Evolutionary conservation across 2,113 vertebrate genomes (phyloP), one percentile per base, ranked within the genome.

Genomic region (Nanorana parkeri): DNA sequence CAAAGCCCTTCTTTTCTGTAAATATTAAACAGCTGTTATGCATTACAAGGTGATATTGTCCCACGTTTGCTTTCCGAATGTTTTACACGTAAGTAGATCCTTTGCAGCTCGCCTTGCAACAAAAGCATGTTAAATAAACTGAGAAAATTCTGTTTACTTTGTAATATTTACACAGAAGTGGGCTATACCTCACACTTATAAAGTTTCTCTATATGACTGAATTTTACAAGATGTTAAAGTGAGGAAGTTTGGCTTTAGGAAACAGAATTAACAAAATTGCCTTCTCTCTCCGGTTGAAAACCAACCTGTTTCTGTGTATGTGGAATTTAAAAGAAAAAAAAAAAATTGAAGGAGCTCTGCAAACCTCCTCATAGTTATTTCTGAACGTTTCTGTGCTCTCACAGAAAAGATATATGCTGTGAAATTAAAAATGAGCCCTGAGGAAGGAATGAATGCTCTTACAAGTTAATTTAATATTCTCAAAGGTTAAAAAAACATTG

Each of bases 101-200:
- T 91, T 91, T 88, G 86, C 91, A 89, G 91, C 90, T 92, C 91
- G 75, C 83, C 86, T 90, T 80, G 87, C 90, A 91, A 93, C 91
- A 94, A 93, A 94, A 92, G 92, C 92, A 94, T 92, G 91, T 93
- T 92, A 93, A 94, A 92, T 93, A 93, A 94, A 93, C 89, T 83
- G 86, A 92, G 89, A 90, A 90, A 91, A 91, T 90, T 92, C 85
- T 89, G 92, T 91, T 92, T 93, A 91, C 89, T 90, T 92, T 93
- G 90, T 90, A 91, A 91, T 93, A 91, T 94, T 94, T 94, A 92
- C 89, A 92, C 84, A 93, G 90, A 91, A 93, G 90, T 92, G 87
- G 90, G 91, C 90, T 91, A 92, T 91, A 92, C 89, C 90, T 92
- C 91, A 91, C 89, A 89, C 88, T 88, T 86, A 89, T 90, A 93